Conservation (phyloP, 2,113 vertebrate genomes). For the Phylloscopus whistleri region DNA sequence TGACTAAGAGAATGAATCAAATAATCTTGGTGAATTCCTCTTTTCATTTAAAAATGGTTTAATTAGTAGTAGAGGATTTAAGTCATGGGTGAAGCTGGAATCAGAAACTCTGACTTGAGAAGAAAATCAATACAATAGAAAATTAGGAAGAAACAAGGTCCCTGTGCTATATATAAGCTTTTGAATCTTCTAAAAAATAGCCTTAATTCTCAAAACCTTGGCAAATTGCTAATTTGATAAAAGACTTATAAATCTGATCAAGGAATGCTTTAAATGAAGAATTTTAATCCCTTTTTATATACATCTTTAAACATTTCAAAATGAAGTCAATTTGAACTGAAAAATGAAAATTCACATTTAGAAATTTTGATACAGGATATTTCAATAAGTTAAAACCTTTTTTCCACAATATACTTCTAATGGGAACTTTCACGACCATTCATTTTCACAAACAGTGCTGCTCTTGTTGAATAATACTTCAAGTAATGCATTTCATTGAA, state of each 20-base stretch:
- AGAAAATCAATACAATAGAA: background rate
- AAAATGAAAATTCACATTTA: background rate
- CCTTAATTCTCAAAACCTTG: background rate
- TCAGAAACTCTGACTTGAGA: background rate
- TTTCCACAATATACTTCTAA: background rate
- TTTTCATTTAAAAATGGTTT: background rate
- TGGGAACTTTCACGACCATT: background rate
- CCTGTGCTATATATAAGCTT: background rate
- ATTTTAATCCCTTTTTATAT: constrained; percentile 31
- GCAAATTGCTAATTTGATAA: background rate
- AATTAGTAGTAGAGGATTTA: background rate
- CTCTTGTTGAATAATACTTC: background rate
- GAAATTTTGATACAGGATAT: background rate
- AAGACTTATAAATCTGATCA: background rate
- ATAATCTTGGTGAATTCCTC: background rate
- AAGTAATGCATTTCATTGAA: background rate
- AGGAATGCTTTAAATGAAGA: background rate
- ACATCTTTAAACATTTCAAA: constrained; percentile 38
- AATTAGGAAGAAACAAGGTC: background rate
- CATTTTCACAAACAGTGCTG: background rate
- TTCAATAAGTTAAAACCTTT: background rate
- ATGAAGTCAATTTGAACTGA: background rate
- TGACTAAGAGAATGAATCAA: background rate
- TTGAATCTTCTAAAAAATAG: background rate
- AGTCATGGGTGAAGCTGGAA: background rate